These are phyloP conservation scores for Anastrepha ludens DNA, from an alignment of 1,140 invertebrate genomes.

Conservation along the genomic window DNA sequence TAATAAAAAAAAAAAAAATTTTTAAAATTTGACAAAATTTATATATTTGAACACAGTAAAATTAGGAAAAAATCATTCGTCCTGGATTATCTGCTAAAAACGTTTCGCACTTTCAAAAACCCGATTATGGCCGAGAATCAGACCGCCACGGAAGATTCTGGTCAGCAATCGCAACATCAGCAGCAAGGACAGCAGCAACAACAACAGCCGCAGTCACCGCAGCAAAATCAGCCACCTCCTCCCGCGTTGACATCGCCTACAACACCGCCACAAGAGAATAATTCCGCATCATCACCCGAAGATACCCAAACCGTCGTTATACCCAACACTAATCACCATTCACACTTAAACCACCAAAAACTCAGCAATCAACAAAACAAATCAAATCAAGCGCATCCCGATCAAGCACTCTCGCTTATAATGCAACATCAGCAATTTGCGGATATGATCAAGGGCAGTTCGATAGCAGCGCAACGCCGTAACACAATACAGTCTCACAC, in stretches of 20 bases:
- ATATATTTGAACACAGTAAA: not conserved
- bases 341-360: slow-evolving; percentile 51
- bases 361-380: slow-evolving; percentile 52
- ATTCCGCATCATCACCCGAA: slow-evolving; percentile 69
- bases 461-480: slow-evolving; percentile 60
- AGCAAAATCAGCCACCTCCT: slow-evolving; percentile 57
- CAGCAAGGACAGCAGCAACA: slow-evolving; percentile 66
- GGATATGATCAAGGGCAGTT: slow-evolving; percentile 65
- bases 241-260: slow-evolving; percentile 54
- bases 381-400: slow-evolving; percentile 53
- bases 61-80: slow-evolving; percentile 63
- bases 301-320: slow-evolving; percentile 66
- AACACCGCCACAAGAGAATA: slow-evolving; percentile 60
- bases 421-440: slow-evolving; percentile 70
- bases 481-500: slow-evolving; percentile 67
- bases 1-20: not conserved
- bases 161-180: slow-evolving; percentile 69
- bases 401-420: slow-evolving; percentile 60
- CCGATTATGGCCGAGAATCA: slow-evolving; percentile 75
- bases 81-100: slow-evolving; percentile 74
- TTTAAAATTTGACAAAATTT: slow-evolving; percentile 24
- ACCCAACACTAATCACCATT: slow-evolving; percentile 56
- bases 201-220: slow-evolving; percentile 62
- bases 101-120: slow-evolving; percentile 72
- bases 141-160: slow-evolving; percentile 73